Evolutionary conservation across 1,140 invertebrate species (phyloP).

Genomic region (Helicoverpa armigera): DNA sequence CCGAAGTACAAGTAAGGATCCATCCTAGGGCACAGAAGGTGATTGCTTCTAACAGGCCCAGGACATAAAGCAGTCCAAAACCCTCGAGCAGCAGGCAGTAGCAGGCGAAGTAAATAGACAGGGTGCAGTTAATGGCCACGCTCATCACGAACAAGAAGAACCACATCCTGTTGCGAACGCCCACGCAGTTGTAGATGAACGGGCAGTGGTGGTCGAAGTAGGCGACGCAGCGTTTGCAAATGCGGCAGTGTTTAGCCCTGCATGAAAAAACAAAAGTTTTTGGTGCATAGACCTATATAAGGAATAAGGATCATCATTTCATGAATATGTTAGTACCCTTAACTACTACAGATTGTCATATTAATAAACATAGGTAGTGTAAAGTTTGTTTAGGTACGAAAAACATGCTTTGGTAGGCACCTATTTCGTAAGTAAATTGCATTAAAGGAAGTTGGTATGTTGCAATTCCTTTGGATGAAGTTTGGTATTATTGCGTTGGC

Average conservation of each 20-base stretch:
- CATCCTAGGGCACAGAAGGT: slow-evolving; percentile 94
- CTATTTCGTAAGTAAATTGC: too few species aligned
- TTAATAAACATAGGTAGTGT: too few species aligned
- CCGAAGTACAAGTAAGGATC: slow-evolving; percentile 95
- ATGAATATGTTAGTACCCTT: too few species aligned
- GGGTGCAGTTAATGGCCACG: slow-evolving; percentile 94
- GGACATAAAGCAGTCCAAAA: slow-evolving; percentile 93
- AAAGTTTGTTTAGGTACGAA: too few species aligned
- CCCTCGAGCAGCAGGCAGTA: slow-evolving; percentile 95
- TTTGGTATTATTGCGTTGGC: too few species aligned
- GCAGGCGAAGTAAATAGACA: slow-evolving; percentile 95
- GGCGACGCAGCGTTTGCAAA: slow-evolving; percentile 96
- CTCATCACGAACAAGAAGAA: slow-evolving; percentile 96
- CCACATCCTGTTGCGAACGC: slow-evolving; percentile 95
- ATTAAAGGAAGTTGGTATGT: too few species aligned
- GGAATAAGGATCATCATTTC: too few species aligned
- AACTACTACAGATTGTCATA: too few species aligned
- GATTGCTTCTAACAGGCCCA: slow-evolving; percentile 93
- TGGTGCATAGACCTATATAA: too few species aligned
- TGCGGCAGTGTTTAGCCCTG: slow-evolving; percentile 96
- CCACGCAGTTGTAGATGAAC: slow-evolving; percentile 98
- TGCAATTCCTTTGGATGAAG: too few species aligned
- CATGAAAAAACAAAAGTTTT: slow-evolving; percentile 6
- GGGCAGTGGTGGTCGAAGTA: slow-evolving; percentile 98
- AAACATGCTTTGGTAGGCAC: too few species aligned